Conservation (phyloP, 2,797 vertebrate genomes). For the Amniataba percoides region DNA sequence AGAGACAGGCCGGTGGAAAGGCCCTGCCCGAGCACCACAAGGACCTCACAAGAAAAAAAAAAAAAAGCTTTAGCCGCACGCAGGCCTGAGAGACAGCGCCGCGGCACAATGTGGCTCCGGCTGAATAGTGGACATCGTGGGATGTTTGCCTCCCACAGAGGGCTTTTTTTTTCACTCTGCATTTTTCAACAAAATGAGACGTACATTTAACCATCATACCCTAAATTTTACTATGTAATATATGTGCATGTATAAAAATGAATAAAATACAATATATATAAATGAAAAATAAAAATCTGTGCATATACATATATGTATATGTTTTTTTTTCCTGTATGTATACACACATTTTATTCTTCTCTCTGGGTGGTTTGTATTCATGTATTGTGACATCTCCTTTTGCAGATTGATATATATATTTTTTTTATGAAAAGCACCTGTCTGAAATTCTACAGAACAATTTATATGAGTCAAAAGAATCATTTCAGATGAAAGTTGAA, state of each 20-base stretch:
- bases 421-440: conserved; percentile 77
- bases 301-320: too few relatives aligned
- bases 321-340: not conserved
- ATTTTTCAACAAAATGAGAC: conserved; percentile 23
- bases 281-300: not conserved
- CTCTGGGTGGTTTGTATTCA: conserved; percentile 70
- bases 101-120: conserved; percentile 57
- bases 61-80: conserved; percentile 32
- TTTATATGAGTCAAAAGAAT: conserved; percentile 81
- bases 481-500: conserved; percentile 84
- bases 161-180: conserved; percentile 23
- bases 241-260: not conserved
- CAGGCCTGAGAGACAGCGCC: conserved; percentile 61
- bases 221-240: not conserved
- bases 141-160: conserved; percentile 63
- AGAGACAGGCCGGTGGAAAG: conserved; percentile 61
- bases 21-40: conserved; percentile 64
- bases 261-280: not conserved
- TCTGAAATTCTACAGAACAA: conserved; percentile 81
- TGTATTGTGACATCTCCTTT: conserved; percentile 76
- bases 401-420: conserved; percentile 64
- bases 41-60: conserved; percentile 56
- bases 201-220: conserved; percentile 15
- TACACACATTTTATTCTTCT: conserved; percentile 17
- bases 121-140: conserved; percentile 67